A percentile compares a stretch with the other conserved stretches of the same genome.
Evolutionary conservation across 2,797 vertebrate species (phyloP).

Genomic region (Monodelphis domestica): DNA sequence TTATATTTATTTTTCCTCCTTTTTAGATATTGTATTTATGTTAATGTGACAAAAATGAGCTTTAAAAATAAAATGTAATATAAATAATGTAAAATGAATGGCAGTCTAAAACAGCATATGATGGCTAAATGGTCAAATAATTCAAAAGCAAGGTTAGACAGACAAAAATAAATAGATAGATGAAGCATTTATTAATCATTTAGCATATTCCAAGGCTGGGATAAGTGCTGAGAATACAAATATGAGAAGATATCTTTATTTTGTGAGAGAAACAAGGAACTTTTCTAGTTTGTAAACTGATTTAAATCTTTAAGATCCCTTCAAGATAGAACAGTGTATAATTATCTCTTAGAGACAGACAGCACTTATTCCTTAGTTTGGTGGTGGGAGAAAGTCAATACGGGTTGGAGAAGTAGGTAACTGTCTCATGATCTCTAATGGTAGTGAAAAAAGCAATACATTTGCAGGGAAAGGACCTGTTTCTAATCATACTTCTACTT

Average conservation of each 20-base stretch:
- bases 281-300: not conserved
- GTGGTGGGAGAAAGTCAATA: not conserved
- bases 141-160: not conserved
- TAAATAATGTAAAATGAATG: conserved; percentile 4
- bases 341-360: not conserved
- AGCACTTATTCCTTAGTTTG: not conserved
- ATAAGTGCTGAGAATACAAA: not conserved
- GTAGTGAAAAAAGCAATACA: not conserved
- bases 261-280: not conserved
- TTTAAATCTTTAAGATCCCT: not conserved
- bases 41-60: not conserved
- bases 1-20: not conserved
- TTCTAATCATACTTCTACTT: not conserved
- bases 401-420: not conserved
- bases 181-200: not conserved
- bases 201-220: not conserved
- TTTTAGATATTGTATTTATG: conserved; percentile 27
- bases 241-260: not conserved
- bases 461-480: not conserved
- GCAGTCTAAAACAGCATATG: conserved; percentile 48
- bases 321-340: not conserved
- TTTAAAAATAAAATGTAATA: conserved; percentile 8
- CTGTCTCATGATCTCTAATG: not conserved
- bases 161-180: not conserved
- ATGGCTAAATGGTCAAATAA: not conserved